Base-by-base conservation (phyloP, 2,797 vertebrate genomes). In the Eulemur mongoz region DNA sequence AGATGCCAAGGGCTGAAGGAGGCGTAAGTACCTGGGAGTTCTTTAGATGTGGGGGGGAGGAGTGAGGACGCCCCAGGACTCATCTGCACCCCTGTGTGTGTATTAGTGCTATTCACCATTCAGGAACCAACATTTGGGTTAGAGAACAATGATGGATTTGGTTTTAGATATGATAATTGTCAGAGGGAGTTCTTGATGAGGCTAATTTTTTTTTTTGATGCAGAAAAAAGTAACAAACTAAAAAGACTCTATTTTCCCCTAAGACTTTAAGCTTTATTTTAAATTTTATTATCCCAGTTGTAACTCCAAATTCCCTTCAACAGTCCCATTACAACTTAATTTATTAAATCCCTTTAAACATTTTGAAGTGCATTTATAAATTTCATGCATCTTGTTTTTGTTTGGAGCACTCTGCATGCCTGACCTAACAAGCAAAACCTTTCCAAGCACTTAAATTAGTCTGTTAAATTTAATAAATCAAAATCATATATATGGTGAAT, bases 391-490 rank as follows among this genome's bases (percentile, higher is more conserved):
- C 63, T 91, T 95, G 38, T 94, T 92, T 92, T 91, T 4, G 8
- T 91, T 93, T 65, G n/a, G 45, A 95, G 89, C 43, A 61, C 82
- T 97, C 89, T 1, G 1, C 3, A 0, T 54, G 79, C 85, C 93
- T 95, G 94, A 94, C 95, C 93, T 80, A 91, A 94, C 17, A 75
- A 97, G 91, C 35, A 83, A 95, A 88, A 88, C 18, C 67, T 93
- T 94, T 59, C 81, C 50, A 82, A 86, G 63, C 75, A 93, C 91
- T 96, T 96, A 86, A 95, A 94, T 88, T 70, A 76, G 72, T 98
- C 95, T 94, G 83, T 23, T 85, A 86, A 95, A 94, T 94, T 93
- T 95, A 96, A 96, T 97, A 93, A 94, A 82, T 95, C 79, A 81
- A 90, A 96, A 67, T 95, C 27, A 85, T 72, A 96, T 95, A 91